Evolutionary conservation across 1,140 invertebrate genomes (phyloP).

Genomic region (Nymphalis io): DNA sequence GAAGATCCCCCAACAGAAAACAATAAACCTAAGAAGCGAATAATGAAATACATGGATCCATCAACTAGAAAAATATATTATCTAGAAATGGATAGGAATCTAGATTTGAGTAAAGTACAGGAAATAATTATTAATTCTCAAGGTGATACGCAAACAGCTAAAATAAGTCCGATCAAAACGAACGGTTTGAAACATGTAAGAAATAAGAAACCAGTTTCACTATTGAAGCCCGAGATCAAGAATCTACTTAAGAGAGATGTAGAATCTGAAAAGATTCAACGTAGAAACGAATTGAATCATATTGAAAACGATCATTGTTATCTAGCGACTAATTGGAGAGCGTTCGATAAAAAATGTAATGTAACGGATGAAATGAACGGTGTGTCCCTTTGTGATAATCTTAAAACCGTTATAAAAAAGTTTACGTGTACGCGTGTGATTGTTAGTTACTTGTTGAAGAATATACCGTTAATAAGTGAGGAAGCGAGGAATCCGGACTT

Average conservation of each 20-base stretch:
- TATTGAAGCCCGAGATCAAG: constrained; percentile 60
- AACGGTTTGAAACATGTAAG: constrained; percentile 55
- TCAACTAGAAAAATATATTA: constrained; percentile 73
- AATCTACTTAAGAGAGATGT: constrained; percentile 39
- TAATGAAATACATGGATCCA: constrained; percentile 73
- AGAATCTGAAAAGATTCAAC: not conserved
- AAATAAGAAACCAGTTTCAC: constrained; percentile 52
- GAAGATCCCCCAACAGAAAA: constrained; percentile 2
- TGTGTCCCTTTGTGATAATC: constrained; percentile 18
- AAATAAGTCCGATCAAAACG: constrained; percentile 62
- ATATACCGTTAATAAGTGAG: constrained; percentile 64
- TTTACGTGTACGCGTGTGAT: constrained; percentile 52
- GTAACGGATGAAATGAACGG: constrained; percentile 38
- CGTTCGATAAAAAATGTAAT: constrained; percentile 11
- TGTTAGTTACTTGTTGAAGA: constrained; percentile 64
- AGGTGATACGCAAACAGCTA: constrained; percentile 52
- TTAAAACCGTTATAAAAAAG: constrained; percentile 44
- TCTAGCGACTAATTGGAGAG: constrained; percentile 32
- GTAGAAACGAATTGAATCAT: constrained; percentile 43
- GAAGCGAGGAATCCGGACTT: constrained; percentile 52
- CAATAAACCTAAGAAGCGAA: constrained; percentile 50
- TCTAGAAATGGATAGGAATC: constrained; percentile 66
- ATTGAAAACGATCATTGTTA: constrained; percentile 76
- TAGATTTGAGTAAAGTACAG: constrained; percentile 66
- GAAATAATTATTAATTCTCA: constrained; percentile 69